phyloP scores from a whole-genome alignment of 2,888 invertebrate species.

The Netelia fuscicornis region DNA sequence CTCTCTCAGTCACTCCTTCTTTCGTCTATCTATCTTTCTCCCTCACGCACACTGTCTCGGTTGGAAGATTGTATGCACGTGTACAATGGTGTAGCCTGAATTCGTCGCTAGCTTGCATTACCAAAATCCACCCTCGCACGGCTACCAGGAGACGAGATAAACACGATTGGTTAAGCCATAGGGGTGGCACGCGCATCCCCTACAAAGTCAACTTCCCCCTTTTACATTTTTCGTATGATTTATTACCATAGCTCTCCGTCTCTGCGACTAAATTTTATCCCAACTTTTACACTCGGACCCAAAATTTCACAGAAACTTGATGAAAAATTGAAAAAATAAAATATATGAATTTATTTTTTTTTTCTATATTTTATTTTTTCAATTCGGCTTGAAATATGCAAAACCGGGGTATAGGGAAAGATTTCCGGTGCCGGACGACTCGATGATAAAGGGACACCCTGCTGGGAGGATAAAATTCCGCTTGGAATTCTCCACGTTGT shows the following conservation, averaged over 20 bases:
- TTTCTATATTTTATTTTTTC: constrained; percentile 19
- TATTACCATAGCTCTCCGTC: constrained; percentile 27
- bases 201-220: background rate
- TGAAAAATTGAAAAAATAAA: no score
- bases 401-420: background rate
- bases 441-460: background rate
- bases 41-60: background rate
- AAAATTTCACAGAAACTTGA: no score
- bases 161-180: constrained; percentile 74
- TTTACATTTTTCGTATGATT: constrained; percentile 46
- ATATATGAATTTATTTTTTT: background rate
- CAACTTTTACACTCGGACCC: no score
- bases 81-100: constrained; percentile 58
- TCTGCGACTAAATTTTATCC: no score
- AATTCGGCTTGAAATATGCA: background rate
- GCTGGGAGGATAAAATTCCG: background rate
- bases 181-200: constrained; percentile 40
- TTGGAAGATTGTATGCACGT: constrained; percentile 25
- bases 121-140: constrained; percentile 72
- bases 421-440: background rate
- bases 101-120: constrained; percentile 71
- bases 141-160: constrained; percentile 73
- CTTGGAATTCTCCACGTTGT: background rate
- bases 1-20: constrained; percentile 17
- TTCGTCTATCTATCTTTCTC: constrained; percentile 1